phyloP scores from a whole-genome alignment of 2,113 vertebrate genomes.

The Siphamia tubifer region DNA sequence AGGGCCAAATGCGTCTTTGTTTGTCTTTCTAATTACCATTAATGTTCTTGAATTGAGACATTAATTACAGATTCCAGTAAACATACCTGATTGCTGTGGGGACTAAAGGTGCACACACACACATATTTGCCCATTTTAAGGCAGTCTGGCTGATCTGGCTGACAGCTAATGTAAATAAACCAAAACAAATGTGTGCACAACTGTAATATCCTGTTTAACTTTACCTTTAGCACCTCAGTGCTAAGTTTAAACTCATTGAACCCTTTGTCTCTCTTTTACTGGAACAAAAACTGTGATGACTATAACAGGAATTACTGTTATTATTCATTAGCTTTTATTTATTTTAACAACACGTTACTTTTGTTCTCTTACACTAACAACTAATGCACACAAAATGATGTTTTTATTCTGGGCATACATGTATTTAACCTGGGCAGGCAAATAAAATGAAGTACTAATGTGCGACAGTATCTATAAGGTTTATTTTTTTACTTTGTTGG shows the following conservation, averaged over 20 bases:
- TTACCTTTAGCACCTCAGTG: conserved; percentile 25
- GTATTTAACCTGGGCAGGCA: too few relatives aligned
- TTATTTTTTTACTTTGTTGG: too few relatives aligned
- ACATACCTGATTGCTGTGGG: neutral
- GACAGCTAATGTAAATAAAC: conserved; percentile 24
- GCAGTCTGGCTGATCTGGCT: neutral
- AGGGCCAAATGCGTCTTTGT: neutral
- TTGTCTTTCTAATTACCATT: conserved; percentile 2
- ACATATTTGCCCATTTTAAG: neutral
- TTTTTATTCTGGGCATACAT: too few relatives aligned
- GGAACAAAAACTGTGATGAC: neutral
- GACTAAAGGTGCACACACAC: neutral
- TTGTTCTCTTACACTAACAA: too few relatives aligned
- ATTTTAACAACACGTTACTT: too few relatives aligned
- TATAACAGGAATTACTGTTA: too few relatives aligned
- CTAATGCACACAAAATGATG: too few relatives aligned
- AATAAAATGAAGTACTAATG: too few relatives aligned
- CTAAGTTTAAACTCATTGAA: neutral
- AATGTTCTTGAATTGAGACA: conserved; percentile 13
- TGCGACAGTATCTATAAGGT: too few relatives aligned
- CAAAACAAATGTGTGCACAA: conserved; percentile 30
- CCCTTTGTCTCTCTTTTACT: neutral
- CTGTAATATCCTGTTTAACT: conserved; percentile 33
- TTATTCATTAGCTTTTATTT: too few relatives aligned
- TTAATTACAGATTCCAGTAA: neutral